A percentile compares a stretch with the other conserved stretches of the same genome.
These are phyloP conservation scores for Gavia stellata DNA, from an alignment of 2,113 vertebrate species.

Conservation along the genomic window DNA sequence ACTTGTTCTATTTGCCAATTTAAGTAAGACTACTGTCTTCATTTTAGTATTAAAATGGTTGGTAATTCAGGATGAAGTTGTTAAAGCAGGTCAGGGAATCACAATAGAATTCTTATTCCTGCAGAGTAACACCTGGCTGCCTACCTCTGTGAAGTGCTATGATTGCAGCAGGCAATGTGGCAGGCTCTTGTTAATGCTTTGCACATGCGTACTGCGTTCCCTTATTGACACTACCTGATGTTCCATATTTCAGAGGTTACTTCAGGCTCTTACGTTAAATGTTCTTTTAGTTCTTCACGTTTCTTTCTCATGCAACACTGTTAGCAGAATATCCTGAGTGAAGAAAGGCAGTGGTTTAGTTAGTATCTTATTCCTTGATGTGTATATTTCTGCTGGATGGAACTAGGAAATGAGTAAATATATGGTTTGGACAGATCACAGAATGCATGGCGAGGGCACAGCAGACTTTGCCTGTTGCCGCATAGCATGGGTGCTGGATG, in stretches of 20 bases:
- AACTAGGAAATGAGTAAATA: not conserved
- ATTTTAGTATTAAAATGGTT: not conserved
- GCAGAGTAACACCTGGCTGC: not conserved
- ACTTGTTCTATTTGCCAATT: not conserved
- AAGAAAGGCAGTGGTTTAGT: not conserved
- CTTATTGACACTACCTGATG: not conserved
- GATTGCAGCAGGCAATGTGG: not conserved
- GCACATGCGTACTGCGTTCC: not conserved
- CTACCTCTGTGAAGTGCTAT: not conserved
- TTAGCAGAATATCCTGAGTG: not conserved
- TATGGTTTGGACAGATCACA: not conserved
- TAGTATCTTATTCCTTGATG: not conserved
- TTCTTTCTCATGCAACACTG: not conserved
- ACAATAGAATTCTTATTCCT: not conserved
- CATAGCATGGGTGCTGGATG: accelerated
- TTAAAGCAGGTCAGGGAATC: not conserved
- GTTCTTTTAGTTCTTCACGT: not conserved
- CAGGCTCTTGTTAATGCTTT: not conserved
- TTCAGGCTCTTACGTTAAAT: not conserved
- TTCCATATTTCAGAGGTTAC: not conserved
- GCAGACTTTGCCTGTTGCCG: not conserved
- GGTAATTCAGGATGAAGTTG: not conserved
- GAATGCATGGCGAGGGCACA: not conserved
- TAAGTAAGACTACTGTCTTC: not conserved
- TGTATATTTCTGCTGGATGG: not conserved